Evolutionary conservation across 2,113 vertebrate species (phyloP), one percentile per base, ranked within the genome.

Genomic region (Empidonax traillii): DNA sequence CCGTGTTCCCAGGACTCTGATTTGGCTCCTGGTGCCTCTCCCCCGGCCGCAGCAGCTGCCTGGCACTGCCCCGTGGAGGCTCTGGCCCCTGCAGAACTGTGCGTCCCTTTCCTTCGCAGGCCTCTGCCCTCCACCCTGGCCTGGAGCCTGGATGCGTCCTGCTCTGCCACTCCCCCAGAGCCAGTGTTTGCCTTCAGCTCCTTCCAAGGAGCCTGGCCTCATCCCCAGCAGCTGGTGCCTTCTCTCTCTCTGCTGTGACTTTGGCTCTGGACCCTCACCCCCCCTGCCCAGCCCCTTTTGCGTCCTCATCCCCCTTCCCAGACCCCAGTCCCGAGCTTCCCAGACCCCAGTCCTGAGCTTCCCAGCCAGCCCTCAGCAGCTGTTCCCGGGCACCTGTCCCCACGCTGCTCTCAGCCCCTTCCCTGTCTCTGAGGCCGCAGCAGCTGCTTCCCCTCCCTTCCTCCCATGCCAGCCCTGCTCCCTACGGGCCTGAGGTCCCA

Each of bases 341-440:
- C 52, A 33, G 18, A 23, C 12, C 14, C 4, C 30, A 25, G 30
- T 35, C 28, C 62, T 3, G 19, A 53, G 12, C 22, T 78, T 87
- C 65, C 55, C 56, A 53, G 39, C 33, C 51, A 30, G 41, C 28
- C 49, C 33, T 58, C 41, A 25, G 88, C 90, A 84, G 88, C 88
- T 92, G 85, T 43, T 65, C 31, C 51, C 4, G 0, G 3, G 21
- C 21, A 14, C 8, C 53, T 46, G 41, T 10, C 39, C 8, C 21
- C 0, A 0, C 1, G 0, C 13, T 2, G 5, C 51, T 52, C 53
- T 6, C 25, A 33, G 53, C 35, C 17, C 0, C 0, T 27, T 28
- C 12, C 8, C 13, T 3, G 11, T 39, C 7, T 12, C 49, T 0
- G 5, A 1, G 10, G 6, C 28, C 2, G 1, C 55, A 30, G 80